Evolutionary conservation across 2,888 invertebrate genomes (phyloP), one percentile per base, ranked within the genome.

Genomic region (Hirtodrosophila trivittata): DNA sequence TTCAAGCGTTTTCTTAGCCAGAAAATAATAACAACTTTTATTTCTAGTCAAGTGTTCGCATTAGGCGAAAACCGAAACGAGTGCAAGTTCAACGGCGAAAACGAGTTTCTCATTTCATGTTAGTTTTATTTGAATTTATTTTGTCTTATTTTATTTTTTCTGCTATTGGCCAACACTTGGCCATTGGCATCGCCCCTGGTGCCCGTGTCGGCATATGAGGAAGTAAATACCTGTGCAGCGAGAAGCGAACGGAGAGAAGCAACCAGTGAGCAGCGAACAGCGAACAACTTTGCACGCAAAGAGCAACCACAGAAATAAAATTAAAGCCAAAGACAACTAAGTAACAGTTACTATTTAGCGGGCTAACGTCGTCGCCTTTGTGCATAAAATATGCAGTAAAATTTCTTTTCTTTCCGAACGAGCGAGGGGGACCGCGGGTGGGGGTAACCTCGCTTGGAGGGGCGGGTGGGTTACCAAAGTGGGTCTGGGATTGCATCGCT

Each of bases 311-410:
- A 55, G 37, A 37, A 3, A n/a, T 9, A 28, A 8, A 8, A 28
- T 28, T 1, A 54, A 39, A 32, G 33, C 45, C 30, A 38, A 58
- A 65, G 72, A 85, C 81, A 78, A 78, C 86, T 69, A 66, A 82
- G 59, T 72, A 85, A 80, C 78, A 85, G 86, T 80, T 80, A 85
- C 76, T 75, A 75, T 78, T 82, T 72, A 82, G 78, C 75, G 83
- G 78, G 25, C 58, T 51, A 26, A 13, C 18, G 63, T 7, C 43
- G 21, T 35, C 30, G 14, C 52, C 25, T 28, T 52, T 57, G 56
- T 57, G 56, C 57, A 75, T 71, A 63, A 78, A 77, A 66, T 82
- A 75, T 78, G 64, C 72, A 55, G 66, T 56, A 52, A 85, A 78
- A 78, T 85, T 54, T 66, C 57, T 78, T 85, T 82, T 80, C 58